A percentile compares a stretch with the other conserved stretches of the same genome.
These are phyloP conservation scores for Scomber japonicus DNA, from an alignment of 2,113 vertebrate species.

Conservation along the genomic window DNA sequence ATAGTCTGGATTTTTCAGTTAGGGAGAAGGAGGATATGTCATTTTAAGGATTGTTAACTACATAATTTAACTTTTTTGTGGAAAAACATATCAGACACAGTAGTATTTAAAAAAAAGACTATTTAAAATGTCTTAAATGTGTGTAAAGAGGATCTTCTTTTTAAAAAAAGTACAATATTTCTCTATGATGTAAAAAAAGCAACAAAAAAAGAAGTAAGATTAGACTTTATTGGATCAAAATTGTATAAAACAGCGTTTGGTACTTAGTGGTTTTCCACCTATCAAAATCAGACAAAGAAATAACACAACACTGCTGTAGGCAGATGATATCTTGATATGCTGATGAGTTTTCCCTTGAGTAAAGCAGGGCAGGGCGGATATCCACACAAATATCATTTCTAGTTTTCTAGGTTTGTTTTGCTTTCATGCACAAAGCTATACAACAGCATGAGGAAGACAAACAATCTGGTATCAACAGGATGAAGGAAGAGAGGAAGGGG, in stretches of 20 bases:
- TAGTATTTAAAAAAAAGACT: too few relatives aligned
- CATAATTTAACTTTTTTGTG: too few relatives aligned
- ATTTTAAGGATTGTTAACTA: too few relatives aligned
- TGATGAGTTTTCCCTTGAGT: constrained; percentile 39
- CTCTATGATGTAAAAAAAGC: too few relatives aligned
- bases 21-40: too few relatives aligned
- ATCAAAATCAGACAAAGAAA: neutral
- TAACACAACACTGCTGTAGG: neutral
- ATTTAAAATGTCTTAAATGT: too few relatives aligned
- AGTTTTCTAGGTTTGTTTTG: constrained; percentile 19
- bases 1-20: too few relatives aligned
- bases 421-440: constrained; percentile 9
- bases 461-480: constrained; percentile 63
- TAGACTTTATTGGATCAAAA: too few relatives aligned
- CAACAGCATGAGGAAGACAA: constrained; percentile 28
- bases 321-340: constrained; percentile 12
- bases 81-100: too few relatives aligned
- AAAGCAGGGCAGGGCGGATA: neutral
- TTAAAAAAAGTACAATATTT: too few relatives aligned
- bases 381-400: constrained; percentile 18
- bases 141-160: too few relatives aligned
- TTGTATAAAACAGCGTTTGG: neutral
- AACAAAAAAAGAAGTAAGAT: too few relatives aligned
- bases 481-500: constrained; percentile 56
- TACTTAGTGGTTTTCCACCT: neutral